Evolutionary conservation across 2,888 invertebrate genomes (phyloP).

Genomic region (Leptinotarsa peninsularis): DNA sequence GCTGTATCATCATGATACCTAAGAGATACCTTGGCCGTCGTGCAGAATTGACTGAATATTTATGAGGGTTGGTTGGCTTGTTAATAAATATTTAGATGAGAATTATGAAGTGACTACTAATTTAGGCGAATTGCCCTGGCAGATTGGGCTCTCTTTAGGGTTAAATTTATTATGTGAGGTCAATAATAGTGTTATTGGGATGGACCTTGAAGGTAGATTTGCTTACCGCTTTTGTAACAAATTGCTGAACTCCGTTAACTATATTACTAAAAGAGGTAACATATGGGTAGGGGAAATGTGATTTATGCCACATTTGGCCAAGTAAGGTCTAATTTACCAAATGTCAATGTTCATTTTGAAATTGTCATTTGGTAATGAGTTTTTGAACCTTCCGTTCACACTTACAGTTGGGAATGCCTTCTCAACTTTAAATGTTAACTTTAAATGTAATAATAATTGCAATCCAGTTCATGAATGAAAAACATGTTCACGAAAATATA

Average conservation of each 20-base stretch:
- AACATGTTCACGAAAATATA: too few species aligned
- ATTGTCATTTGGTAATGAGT: too few species aligned
- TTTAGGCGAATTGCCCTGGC: conserved; percentile 26
- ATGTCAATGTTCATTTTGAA: too few species aligned
- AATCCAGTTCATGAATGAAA: too few species aligned
- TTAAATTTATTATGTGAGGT: conserved; percentile 11
- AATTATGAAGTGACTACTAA: conserved; percentile 19
- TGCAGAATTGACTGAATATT: conserved; percentile 23
- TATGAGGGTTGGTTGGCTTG: conserved; percentile 25
- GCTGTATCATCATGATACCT: neutral
- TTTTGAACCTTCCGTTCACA: too few species aligned
- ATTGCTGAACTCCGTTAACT: neutral
- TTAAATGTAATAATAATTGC: too few species aligned
- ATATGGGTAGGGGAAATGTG: too few species aligned
- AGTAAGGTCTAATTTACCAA: neutral
- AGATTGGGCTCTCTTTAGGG: conserved; percentile 16
- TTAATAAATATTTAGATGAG: conserved; percentile 31
- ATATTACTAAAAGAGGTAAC: too few species aligned
- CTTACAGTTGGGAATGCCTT: too few species aligned
- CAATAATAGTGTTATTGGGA: conserved; percentile 1
- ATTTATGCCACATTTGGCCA: too few species aligned
- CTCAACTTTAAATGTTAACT: too few species aligned
- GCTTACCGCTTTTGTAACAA: neutral
- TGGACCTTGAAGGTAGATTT: neutral
- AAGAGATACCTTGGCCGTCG: conserved; percentile 1